Percentiles rank a stretch among this genome's conserved stretches.
These are phyloP conservation scores for Heteronetta atricapilla DNA, from an alignment of 2,113 vertebrate genomes.

Conservation along the genomic window DNA sequence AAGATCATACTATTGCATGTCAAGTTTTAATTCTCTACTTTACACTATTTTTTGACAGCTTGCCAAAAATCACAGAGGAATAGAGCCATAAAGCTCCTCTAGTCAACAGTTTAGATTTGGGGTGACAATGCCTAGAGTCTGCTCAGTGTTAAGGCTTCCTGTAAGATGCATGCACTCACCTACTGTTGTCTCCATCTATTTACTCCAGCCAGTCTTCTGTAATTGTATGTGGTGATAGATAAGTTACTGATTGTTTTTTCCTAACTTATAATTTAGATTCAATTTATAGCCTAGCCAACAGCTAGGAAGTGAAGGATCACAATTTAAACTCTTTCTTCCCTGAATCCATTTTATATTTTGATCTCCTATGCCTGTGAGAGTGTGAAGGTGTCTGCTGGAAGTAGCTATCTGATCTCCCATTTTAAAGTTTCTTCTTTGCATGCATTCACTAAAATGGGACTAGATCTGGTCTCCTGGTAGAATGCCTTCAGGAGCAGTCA, in stretches of 20 bases:
- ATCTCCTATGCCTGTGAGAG: neutral
- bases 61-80: conserved; percentile 17
- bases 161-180: neutral
- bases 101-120: neutral
- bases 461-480: neutral
- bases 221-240: neutral
- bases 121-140: neutral
- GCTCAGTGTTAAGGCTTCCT: neutral
- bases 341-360: neutral
- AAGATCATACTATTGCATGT: conserved; percentile 1
- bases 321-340: neutral
- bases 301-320: neutral
- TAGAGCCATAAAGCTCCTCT: neutral
- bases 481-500: neutral
- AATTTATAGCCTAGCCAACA: neutral
- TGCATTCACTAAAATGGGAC: neutral
- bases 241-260: neutral
- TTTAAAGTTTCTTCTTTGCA: neutral
- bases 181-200: neutral
- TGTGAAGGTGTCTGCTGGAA: neutral
- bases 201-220: neutral
- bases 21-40: neutral
- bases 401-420: neutral
- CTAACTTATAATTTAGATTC: neutral
- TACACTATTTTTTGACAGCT: neutral